These are phyloP conservation scores for Cryptops parisi DNA, from an alignment of 2,888 invertebrate genomes.

Conservation along the genomic window DNA sequence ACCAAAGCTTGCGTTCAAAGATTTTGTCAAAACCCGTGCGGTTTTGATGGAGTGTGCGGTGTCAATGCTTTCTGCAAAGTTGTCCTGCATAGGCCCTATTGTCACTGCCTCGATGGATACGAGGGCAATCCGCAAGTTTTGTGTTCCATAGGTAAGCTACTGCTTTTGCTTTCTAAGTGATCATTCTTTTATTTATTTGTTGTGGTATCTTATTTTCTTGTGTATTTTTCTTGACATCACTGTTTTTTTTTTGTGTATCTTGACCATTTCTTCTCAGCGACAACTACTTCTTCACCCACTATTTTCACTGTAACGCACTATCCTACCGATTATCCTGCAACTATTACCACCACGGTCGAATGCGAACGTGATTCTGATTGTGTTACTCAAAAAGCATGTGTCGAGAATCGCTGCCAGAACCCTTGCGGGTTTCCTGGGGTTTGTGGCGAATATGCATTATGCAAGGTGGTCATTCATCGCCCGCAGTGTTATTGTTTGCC, in stretches of 20 bases:
- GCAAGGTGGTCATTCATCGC: constrained; percentile 63
- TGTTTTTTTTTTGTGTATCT: too few relatives aligned
- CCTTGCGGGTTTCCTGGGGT: too few relatives aligned
- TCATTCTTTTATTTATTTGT: neutral
- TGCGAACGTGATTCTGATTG: constrained; percentile 66
- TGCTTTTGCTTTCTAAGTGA: neutral
- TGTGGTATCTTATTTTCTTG: neutral
- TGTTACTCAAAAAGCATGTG: constrained; percentile 36
- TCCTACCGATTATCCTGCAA: neutral
- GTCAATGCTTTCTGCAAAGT: constrained; percentile 62
- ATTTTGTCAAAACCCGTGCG: constrained; percentile 65
- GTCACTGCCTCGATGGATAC: constrained; percentile 65
- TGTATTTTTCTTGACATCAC: too few relatives aligned
- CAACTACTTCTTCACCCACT: neutral
- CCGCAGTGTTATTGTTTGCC: constrained; percentile 66
- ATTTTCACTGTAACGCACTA: neutral
- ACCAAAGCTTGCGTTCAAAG: constrained; percentile 31
- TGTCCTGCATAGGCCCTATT: constrained; percentile 57
- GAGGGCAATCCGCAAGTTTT: constrained; percentile 54
- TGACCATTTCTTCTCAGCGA: too few relatives aligned
- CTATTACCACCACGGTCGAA: constrained; percentile 27
- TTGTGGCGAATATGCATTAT: constrained; percentile 60
- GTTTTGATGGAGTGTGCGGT: constrained; percentile 47
- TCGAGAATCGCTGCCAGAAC: too few relatives aligned
- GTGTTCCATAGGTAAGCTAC: constrained; percentile 17